Percentiles rank a stretch among this genome's conserved stretches.
Conservation (phyloP, 2,888 invertebrate species). For the Galerucella nymphaeae region DNA sequence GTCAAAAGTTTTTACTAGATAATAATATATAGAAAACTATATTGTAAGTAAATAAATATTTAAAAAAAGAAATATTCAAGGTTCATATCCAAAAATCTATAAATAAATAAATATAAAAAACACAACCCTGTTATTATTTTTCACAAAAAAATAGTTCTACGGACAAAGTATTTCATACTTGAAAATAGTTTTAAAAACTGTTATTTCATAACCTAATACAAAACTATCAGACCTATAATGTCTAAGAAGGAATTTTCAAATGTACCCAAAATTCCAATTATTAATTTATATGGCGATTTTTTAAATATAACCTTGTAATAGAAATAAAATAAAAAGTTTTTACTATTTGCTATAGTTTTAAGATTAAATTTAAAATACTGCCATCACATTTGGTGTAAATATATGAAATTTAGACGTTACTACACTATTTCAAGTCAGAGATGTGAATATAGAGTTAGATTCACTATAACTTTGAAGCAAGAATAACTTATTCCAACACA, state of each 20-base stretch:
- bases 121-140: not conserved
- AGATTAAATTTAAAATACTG: not conserved
- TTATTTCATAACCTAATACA: not conserved
- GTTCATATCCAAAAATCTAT: not conserved
- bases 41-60: not conserved
- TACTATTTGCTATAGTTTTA: not conserved
- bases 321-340: not conserved
- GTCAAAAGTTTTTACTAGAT: no score
- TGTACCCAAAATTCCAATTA: not conserved
- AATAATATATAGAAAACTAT: no score
- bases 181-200: not conserved
- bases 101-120: not conserved
- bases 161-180: constrained; percentile 1
- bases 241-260: not conserved
- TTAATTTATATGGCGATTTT: not conserved
- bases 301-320: not conserved
- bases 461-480: not conserved
- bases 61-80: not conserved
- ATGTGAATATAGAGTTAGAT: not conserved
- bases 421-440: not conserved
- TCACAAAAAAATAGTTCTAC: not conserved
- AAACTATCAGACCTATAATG: not conserved
- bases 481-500: not conserved
- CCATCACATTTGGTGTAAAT: not conserved
- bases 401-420: not conserved